These are phyloP conservation scores for Coenonympha arcania DNA, from an alignment of 2,888 invertebrate species.

Conservation along the genomic window DNA sequence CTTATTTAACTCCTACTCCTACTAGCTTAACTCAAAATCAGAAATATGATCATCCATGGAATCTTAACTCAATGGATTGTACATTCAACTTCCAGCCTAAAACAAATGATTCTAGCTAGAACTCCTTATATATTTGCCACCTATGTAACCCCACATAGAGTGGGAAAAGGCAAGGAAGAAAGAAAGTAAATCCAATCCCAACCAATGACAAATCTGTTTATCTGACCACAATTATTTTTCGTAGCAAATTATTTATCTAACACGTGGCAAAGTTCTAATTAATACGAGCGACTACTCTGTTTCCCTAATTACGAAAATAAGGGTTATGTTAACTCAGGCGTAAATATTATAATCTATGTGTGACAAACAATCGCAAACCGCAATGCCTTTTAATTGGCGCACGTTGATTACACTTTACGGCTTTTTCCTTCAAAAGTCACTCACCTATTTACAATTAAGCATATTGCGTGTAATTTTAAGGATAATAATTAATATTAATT, in stretches of 20 bases:
- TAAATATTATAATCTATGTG: constrained; percentile 27
- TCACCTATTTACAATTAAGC: constrained; percentile 5
- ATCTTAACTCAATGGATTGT: too few species aligned
- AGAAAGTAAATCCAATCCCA: too few species aligned
- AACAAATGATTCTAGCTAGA: too few species aligned
- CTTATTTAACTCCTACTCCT: too few species aligned
- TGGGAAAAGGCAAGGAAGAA: too few species aligned
- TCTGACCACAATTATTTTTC: not conserved
- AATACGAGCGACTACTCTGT: constrained; percentile 12
- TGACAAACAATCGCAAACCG: constrained; percentile 27
- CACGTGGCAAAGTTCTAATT: constrained; percentile 27
- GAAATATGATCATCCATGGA: too few species aligned
- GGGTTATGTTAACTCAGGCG: constrained; percentile 24
- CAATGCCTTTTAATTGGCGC: constrained; percentile 26
- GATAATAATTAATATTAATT: not conserved
- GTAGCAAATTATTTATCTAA: constrained; percentile 16
- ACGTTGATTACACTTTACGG: constrained; percentile 17
- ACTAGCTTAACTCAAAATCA: too few species aligned
- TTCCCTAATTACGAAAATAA: constrained; percentile 14
- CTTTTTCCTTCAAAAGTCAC: constrained; percentile 25
- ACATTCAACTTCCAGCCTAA: too few species aligned
- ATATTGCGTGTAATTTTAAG: not conserved
- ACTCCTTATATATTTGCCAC: too few species aligned
- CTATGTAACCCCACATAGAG: too few species aligned
- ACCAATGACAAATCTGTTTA: not conserved